Conservation (phyloP, 1,140 invertebrate genomes). For the roundworm (Caenorhabditis elegans) region DNA sequence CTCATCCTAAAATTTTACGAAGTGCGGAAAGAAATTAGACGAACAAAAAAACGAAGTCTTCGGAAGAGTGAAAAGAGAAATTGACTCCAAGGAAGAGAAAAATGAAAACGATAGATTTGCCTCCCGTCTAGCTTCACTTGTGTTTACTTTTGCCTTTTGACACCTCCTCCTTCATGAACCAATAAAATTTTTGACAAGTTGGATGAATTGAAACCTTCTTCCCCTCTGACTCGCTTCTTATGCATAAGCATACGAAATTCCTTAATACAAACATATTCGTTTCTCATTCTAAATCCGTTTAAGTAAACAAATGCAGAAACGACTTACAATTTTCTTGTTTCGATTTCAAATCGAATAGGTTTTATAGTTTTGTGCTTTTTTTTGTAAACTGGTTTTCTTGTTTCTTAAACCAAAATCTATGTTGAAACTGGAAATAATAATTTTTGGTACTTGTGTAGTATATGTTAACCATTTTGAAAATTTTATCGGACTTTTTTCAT, state of each 20-base stretch:
- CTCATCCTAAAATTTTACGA: constrained; percentile 16
- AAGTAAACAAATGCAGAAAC: constrained; percentile 1
- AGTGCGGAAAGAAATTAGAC: constrained; percentile 10
- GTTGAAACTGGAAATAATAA: too few species aligned
- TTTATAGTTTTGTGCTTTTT: not conserved
- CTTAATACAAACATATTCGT: constrained; percentile 27
- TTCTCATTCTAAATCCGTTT: constrained; percentile 11
- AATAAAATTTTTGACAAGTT: constrained; percentile 31
- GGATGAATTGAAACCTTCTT: not conserved
- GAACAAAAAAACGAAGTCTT: not conserved
- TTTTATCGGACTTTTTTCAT: too few species aligned
- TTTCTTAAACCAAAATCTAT: too few species aligned
- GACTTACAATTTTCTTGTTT: not conserved
- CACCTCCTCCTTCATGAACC: constrained; percentile 2
- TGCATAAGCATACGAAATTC: not conserved
- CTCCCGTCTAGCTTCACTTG: not conserved
- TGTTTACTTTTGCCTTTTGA: constrained; percentile 33
- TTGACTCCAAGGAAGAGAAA: not conserved
- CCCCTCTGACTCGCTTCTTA: not conserved
- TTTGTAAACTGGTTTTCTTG: too few species aligned
- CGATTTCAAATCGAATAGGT: not conserved
- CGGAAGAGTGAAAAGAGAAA: not conserved
- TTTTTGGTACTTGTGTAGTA: too few species aligned
- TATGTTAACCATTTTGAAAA: too few species aligned
- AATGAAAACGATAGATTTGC: not conserved